Conservation (phyloP, 2,888 invertebrate genomes). For the Mesorhabditis spiculigera region DNA sequence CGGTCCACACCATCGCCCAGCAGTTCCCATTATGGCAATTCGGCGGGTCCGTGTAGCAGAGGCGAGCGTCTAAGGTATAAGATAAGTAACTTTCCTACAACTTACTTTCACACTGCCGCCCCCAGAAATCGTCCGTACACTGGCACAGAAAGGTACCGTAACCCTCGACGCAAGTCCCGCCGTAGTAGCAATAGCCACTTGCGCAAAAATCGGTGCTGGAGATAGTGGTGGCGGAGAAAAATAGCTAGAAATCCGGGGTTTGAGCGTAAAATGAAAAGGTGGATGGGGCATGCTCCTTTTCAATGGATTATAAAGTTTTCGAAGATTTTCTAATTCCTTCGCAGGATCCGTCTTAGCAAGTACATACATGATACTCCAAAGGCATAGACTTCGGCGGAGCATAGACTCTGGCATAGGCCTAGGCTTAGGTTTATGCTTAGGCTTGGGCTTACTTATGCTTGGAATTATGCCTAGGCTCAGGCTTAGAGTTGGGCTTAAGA, state of each 20-base stretch:
- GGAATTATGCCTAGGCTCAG: no score
- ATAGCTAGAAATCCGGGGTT: background rate
- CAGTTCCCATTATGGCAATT: background rate
- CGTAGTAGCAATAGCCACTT: background rate
- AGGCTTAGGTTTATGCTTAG: no score
- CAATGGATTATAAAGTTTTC: no score
- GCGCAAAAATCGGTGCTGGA: background rate
- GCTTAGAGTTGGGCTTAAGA: no score
- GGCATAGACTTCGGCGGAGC: no score
- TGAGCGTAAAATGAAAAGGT: background rate
- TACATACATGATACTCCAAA: no score
- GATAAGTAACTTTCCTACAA: background rate
- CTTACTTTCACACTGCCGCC: background rate
- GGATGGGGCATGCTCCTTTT: background rate
- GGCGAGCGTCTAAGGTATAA: background rate
- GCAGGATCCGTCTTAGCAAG: no score
- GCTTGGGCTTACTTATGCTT: no score
- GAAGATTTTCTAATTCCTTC: no score
- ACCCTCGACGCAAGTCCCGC: background rate
- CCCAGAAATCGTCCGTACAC: background rate
- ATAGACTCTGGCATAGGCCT: no score
- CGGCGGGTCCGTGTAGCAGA: background rate
- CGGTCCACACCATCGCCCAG: background rate
- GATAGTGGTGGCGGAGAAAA: no score
- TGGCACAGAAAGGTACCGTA: background rate